Conservation (phyloP, 2,888 invertebrate genomes). For the Geophilus truncorum region DNA sequence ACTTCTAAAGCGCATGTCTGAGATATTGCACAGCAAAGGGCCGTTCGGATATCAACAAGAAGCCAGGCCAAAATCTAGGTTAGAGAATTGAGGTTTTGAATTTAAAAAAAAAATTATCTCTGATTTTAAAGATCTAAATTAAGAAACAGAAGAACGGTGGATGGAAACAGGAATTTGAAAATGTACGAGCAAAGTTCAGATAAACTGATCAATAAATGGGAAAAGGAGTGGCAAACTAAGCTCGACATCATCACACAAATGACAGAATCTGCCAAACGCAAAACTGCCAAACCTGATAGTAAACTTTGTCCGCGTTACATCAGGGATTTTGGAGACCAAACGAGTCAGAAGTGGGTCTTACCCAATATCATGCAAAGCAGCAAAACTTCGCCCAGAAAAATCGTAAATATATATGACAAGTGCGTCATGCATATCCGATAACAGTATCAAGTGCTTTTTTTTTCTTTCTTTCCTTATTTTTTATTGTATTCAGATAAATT, state of each 20-base stretch:
- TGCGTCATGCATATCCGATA: neutral
- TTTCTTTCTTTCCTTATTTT: too few species aligned
- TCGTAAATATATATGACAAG: neutral
- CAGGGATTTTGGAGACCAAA: slow-evolving; percentile 3
- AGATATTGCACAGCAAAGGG: slow-evolving; percentile 1
- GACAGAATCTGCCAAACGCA: neutral
- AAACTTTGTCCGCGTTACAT: neutral
- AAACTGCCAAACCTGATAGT: neutral
- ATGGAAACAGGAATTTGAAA: neutral
- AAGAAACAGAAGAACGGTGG: neutral
- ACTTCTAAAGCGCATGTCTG: neutral
- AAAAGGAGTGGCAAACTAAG: neutral
- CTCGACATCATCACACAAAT: neutral
- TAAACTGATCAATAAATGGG: neutral
- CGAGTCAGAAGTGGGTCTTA: neutral
- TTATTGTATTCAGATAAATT: neutral
- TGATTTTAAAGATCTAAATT: neutral
- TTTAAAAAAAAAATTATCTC: neutral
- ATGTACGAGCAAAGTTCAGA: neutral
- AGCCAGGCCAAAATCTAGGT: neutral
- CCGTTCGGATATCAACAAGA: neutral
- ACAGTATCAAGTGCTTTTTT: neutral
- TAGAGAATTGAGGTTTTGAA: neutral
- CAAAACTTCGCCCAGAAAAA: neutral
- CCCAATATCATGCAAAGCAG: neutral